Base-by-base conservation (phyloP, 2,797 vertebrate species). In the Ispidina lecontei region DNA sequence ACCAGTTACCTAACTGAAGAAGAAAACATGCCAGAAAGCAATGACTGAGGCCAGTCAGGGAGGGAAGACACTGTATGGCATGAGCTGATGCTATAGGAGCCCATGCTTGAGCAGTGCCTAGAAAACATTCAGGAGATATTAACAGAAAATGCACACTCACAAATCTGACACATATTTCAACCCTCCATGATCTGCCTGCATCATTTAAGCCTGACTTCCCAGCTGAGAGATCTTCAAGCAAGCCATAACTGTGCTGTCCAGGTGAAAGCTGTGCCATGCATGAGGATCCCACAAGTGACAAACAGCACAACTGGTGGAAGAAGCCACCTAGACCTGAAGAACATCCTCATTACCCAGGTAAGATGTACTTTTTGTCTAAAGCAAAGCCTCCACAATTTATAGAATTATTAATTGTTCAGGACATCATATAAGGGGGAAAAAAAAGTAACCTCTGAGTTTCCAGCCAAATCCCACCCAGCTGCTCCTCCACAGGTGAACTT, bases 211-310 rank as follows among this genome's bases (percentile, higher is more conserved):
- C 54, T 41, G 51, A 55, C 35, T 39, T 39, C 20, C 28, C 3
- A 0, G 12, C 44, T 35, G 28, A 29, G 39, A 2, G 1, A 7
- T 59, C 73, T 49, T 70, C 43, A 33, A 4, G 26, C 28, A 54
- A 58, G 28, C 49, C 68, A 31, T 12, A 74, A 62, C 47, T 13
- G 0, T 1, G 4, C 13, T 17, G 14, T 15, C 52, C 16, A 33
- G 23, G 18, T 4, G 8, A 71, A 13, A 60, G 49, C 54, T n/a
- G 35, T 28, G 14, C 3, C 0, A 1, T 29, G 43, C 43, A 39
- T 0, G 0, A 58, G 31, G 56, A 18, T 74, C 41, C 44, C 19
- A 6, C 3, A 2, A 3, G 15, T 16, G 13, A 63, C 49, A 59
- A 64, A n/a, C 11, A 37, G n/a, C n/a, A 54, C 44, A 64, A 9